phyloP scores from a whole-genome alignment of 2,113 vertebrate genomes.

The Halcyon senegalensis region DNA sequence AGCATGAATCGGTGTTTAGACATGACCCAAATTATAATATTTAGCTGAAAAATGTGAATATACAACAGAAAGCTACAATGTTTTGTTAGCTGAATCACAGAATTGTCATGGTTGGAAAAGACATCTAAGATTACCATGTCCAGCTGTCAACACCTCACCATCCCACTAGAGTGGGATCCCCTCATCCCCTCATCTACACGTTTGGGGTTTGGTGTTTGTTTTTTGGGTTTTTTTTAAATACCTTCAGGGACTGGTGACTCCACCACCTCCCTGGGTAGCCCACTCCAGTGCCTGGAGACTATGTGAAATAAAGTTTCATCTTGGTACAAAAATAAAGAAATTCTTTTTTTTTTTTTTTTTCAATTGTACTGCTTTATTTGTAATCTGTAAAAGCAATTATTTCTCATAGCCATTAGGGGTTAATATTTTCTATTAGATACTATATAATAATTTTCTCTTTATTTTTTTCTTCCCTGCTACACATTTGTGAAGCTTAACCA shows the following conservation, averaged over 20 bases:
- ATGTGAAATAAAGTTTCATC: neutral
- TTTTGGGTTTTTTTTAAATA: too few relatives aligned
- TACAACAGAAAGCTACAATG: neutral
- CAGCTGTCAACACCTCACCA: too few relatives aligned
- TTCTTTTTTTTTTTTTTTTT: neutral
- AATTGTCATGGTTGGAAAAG: too few relatives aligned
- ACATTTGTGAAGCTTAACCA: neutral
- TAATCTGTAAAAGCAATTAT: neutral
- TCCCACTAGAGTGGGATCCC: too few relatives aligned
- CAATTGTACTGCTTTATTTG: neutral
- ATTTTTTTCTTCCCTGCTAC: neutral
- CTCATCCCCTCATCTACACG: too few relatives aligned
- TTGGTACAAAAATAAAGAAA: neutral
- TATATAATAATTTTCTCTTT: rapidly evolving
- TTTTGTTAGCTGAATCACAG: neutral
- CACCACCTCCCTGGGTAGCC: too few relatives aligned
- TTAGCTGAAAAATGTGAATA: neutral
- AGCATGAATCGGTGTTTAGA: neutral
- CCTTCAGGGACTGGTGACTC: too few relatives aligned
- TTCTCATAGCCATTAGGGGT: neutral
- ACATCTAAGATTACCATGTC: too few relatives aligned
- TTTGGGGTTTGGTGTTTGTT: too few relatives aligned
- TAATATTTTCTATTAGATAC: neutral
- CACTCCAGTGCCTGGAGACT: neutral
- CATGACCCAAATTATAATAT: neutral